A percentile compares a stretch with the other conserved stretches of the same genome.
Evolutionary conservation across 2,113 vertebrate genomes (phyloP).

Genomic region (Ptyas mucosa): DNA sequence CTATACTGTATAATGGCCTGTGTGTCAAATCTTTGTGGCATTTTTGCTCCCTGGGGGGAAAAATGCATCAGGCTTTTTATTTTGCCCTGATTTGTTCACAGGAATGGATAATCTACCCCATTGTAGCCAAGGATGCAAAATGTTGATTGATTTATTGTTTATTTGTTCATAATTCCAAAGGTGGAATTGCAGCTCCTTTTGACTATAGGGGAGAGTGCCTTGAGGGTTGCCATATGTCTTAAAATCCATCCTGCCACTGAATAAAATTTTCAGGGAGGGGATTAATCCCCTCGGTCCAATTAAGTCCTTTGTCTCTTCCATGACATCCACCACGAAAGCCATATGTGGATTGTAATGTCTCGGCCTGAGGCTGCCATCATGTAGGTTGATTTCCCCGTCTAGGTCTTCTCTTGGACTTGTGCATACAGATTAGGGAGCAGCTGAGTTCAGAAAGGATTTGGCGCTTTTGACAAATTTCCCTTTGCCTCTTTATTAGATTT

Average conservation of each 20-base stretch:
- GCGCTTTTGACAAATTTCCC: neutral
- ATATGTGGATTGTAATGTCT: neutral
- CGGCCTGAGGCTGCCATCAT: neutral
- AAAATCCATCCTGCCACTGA: neutral
- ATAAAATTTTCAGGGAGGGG: neutral
- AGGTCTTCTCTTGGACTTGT: neutral
- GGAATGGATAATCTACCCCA: neutral
- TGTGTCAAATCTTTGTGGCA: neutral
- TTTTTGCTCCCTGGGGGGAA: neutral
- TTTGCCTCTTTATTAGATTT: no score
- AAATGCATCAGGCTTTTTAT: neutral
- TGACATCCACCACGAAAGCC: neutral
- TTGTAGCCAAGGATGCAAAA: neutral
- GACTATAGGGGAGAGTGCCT: neutral
- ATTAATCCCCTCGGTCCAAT: neutral
- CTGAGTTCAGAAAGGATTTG: neutral
- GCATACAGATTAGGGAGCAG: neutral
- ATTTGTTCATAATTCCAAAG: neutral
- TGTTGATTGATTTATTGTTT: neutral
- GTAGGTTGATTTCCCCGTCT: neutral
- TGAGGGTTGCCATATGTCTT: neutral
- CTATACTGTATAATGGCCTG: neutral
- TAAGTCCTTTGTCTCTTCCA: neutral
- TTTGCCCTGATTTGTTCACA: neutral
- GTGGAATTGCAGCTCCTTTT: neutral